phyloP scores from a whole-genome alignment of 1,140 invertebrate genomes.

The Oppia nitens region DNA sequence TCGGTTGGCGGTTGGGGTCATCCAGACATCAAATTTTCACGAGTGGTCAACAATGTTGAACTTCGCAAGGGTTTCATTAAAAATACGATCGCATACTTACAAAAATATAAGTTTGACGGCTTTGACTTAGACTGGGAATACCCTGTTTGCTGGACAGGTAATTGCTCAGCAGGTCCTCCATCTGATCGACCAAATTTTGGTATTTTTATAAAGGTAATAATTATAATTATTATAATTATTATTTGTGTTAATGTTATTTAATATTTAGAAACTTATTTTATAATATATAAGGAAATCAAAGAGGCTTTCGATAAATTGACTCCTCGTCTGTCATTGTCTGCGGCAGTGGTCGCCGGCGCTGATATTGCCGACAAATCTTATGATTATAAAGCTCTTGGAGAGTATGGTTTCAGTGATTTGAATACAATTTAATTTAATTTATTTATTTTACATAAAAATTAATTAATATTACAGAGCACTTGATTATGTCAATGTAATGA shows the following conservation, averaged over 20 bases:
- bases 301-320: not conserved
- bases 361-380: not conserved
- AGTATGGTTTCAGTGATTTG: too few species aligned
- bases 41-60: constrained; percentile 39
- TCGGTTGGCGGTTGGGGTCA: constrained; percentile 68
- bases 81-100: constrained; percentile 45
- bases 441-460: too few species aligned
- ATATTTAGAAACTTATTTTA: too few species aligned
- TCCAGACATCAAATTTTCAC: constrained; percentile 47
- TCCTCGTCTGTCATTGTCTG: not conserved
- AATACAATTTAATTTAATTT: too few species aligned
- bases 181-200: constrained; percentile 6
- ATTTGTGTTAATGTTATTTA: too few species aligned
- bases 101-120: constrained; percentile 40
- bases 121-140: constrained; percentile 42
- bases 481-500: constrained; percentile 2
- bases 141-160: constrained; percentile 25
- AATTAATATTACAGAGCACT: too few species aligned
- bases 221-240: too few species aligned
- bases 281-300: too few species aligned
- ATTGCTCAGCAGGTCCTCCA: not conserved
- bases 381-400: not conserved
- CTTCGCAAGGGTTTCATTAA: constrained; percentile 50
- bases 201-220: not conserved
- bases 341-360: not conserved